Conservation (phyloP, 2,797 vertebrate genomes). For the Cyprinella venusta region DNA sequence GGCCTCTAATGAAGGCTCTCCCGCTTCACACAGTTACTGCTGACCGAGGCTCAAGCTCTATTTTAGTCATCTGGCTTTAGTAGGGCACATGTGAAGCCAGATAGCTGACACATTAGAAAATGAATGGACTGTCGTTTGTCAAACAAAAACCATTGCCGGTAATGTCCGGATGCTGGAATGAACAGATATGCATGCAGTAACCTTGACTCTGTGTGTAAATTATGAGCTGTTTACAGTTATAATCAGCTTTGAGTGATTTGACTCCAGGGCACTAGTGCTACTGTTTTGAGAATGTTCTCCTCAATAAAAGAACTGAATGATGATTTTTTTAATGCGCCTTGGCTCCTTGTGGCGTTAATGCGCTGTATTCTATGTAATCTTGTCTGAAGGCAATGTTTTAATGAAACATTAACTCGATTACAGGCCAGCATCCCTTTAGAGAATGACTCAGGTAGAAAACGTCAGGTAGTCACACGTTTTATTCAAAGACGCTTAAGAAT, state of each 20-base stretch:
- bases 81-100: conserved; percentile 23
- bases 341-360: conserved; percentile 47
- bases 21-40: conserved; percentile 5
- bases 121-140: not conserved
- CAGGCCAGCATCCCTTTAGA: conserved; percentile 34
- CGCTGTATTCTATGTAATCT: conserved; percentile 46
- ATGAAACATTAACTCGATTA: conserved; percentile 53
- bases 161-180: not conserved
- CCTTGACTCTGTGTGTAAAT: conserved; percentile 21
- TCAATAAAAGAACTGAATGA: conserved; percentile 26
- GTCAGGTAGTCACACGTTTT: conserved; percentile 41
- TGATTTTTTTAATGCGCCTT: conserved; percentile 40
- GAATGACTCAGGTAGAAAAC: conserved; percentile 51
- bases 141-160: not conserved
- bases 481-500: conserved; percentile 30
- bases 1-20: conserved; percentile 26
- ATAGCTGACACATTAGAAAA: conserved; percentile 31
- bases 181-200: not conserved
- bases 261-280: not conserved
- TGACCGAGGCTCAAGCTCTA: conserved; percentile 7
- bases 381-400: conserved; percentile 51
- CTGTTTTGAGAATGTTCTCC: conserved; percentile 31
- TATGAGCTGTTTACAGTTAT: conserved; percentile 14
- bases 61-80: conserved; percentile 34
- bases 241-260: conserved; percentile 28